phyloP scores from a whole-genome alignment of 2,113 vertebrate genomes.

The Callaeas wilsoni region DNA sequence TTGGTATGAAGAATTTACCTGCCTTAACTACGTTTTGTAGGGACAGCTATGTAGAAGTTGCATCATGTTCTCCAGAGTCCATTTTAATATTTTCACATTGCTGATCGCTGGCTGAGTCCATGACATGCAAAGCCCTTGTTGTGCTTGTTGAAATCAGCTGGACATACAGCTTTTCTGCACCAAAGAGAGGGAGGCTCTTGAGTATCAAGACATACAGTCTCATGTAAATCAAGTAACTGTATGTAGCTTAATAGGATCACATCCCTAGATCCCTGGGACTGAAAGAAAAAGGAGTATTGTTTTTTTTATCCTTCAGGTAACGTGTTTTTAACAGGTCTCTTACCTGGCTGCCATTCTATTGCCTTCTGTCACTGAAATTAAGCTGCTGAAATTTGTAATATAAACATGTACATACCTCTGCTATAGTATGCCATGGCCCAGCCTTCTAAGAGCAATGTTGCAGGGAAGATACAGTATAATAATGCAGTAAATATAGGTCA shows the following conservation, averaged over 20 bases:
- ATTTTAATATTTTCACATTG: not conserved
- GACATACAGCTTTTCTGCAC: not conserved
- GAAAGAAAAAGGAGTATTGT: not conserved
- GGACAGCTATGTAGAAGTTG: not conserved
- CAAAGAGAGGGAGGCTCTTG: not conserved
- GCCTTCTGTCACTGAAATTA: not conserved
- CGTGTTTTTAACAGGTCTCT: not conserved
- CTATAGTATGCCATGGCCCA: not conserved
- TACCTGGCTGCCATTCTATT: not conserved
- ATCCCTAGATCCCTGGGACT: not conserved
- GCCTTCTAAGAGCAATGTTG: not conserved
- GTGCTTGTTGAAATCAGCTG: not conserved
- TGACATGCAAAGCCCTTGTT: not conserved
- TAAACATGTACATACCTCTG: not conserved
- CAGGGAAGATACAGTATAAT: not conserved
- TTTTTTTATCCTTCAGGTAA: not conserved
- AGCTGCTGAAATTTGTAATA: not conserved
- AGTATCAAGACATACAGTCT: not conserved
- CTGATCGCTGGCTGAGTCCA: not conserved
- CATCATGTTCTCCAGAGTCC: not conserved
- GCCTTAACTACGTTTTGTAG: not conserved
- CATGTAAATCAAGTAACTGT: not conserved
- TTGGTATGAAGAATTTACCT: not conserved
- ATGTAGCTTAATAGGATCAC: not conserved
- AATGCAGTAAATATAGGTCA: constrained; percentile 11